A percentile compares a stretch with the other conserved stretches of the same genome.
These are phyloP conservation scores for Melinopterus prodromus DNA, from an alignment of 2,888 invertebrate species.

Conservation along the genomic window DNA sequence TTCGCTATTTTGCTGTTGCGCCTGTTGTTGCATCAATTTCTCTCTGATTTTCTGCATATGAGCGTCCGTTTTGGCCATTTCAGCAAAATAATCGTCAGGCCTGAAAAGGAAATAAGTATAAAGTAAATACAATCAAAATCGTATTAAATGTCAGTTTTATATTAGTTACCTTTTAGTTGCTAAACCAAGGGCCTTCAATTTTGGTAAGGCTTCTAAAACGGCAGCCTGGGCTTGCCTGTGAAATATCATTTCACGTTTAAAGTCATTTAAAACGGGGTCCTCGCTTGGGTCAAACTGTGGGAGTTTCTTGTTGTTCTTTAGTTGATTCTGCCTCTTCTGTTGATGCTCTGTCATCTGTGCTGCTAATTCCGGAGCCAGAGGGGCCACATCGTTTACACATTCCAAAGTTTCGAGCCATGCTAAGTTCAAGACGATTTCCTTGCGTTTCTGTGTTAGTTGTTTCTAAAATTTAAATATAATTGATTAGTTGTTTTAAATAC, in stretches of 20 bases:
- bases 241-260: conserved; percentile 88
- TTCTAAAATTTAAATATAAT: conserved; percentile 54
- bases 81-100: conserved; percentile 97
- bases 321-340: conserved; percentile 69
- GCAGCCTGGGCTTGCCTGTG: conserved; percentile 89
- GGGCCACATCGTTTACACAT: conserved; percentile 77
- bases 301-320: conserved; percentile 76
- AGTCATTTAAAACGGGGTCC: conserved; percentile 89
- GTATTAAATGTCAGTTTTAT: conserved; percentile 26
- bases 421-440: conserved; percentile 74
- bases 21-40: conserved; percentile 84
- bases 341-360: conserved; percentile 80
- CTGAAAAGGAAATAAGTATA: too few species aligned
- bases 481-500: conserved; percentile 21
- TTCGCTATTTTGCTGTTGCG: conserved; percentile 86
- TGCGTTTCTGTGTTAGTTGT: conserved; percentile 74
- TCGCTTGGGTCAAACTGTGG: conserved; percentile 70
- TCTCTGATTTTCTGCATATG: conserved; percentile 97
- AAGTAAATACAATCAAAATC: conserved; percentile 54
- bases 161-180: conserved; percentile 71
- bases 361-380: conserved; percentile 85
- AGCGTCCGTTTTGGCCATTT: conserved; percentile 97
- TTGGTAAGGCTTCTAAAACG: conserved; percentile 80
- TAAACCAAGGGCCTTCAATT: conserved; percentile 77
- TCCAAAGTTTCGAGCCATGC: conserved; percentile 91